Evolutionary conservation across 1,140 invertebrate species (phyloP).

Genomic region (Atta cephalotes): DNA sequence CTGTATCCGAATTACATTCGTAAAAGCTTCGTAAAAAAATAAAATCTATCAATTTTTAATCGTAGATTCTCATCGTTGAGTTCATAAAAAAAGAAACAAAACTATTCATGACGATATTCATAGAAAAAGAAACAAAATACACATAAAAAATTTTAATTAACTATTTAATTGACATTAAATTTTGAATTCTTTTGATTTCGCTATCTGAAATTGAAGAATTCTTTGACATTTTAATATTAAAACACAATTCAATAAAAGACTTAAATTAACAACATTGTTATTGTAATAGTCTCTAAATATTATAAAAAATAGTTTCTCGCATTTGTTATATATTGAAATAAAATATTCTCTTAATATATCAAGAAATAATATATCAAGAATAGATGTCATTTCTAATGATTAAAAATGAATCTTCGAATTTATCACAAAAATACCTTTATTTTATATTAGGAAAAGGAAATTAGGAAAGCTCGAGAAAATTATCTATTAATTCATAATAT

Average conservation of each 20-base stretch:
- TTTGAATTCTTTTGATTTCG: background rate
- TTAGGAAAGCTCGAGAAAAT: background rate
- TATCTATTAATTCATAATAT: conserved; percentile 4
- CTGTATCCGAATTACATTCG: background rate
- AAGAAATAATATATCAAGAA: background rate
- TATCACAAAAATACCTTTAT: background rate
- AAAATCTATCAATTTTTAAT: conserved; percentile 17
- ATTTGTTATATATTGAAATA: background rate
- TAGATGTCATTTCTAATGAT: conserved; percentile 17
- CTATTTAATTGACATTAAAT: conserved; percentile 13
- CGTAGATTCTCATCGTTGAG: background rate
- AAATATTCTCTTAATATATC: background rate
- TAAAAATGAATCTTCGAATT: background rate
- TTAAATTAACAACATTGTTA: background rate
- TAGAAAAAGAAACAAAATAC: background rate
- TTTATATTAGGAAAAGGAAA: background rate
- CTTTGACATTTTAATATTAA: too few species aligned
- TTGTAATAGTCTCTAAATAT: background rate
- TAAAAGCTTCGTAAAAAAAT: background rate
- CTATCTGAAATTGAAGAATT: too few species aligned
- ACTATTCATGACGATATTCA: background rate
- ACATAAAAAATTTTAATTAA: background rate
- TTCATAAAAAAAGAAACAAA: background rate
- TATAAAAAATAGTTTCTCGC: background rate
- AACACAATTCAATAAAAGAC: background rate